Evolutionary conservation across 2,113 vertebrate genomes (phyloP).

Genomic region (Drymodes brunneopygia): DNA sequence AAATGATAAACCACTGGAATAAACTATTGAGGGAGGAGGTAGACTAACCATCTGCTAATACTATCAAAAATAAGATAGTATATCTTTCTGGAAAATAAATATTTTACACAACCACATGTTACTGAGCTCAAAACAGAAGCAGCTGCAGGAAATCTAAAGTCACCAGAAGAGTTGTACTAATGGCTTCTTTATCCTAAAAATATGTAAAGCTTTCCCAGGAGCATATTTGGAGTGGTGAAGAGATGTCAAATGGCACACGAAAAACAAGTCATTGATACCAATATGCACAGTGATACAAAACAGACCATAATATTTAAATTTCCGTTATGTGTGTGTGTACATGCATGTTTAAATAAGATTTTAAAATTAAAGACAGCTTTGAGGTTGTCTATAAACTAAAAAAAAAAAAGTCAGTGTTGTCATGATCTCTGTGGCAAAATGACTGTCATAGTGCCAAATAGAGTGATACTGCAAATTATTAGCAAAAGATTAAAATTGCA

Average conservation of each 20-base stretch:
- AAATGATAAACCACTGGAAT: conserved; percentile 54
- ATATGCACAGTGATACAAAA: background rate
- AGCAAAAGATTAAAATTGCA: background rate
- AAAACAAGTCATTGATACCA: background rate
- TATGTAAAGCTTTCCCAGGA: background rate
- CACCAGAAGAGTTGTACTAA: background rate
- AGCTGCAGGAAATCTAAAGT: conserved; percentile 6
- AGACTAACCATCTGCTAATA: conserved; percentile 34
- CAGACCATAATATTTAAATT: background rate
- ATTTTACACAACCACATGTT: conserved; percentile 23
- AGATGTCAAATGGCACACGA: background rate
- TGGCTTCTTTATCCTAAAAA: background rate
- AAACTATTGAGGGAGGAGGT: conserved; percentile 19
- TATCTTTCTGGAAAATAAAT: conserved; percentile 49
- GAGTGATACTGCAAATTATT: background rate
- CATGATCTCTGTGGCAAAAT: background rate
- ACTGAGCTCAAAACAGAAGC: conserved; percentile 23
- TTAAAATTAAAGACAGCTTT: background rate
- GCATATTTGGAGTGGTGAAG: background rate
- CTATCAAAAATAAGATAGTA: background rate
- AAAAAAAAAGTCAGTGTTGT: background rate
- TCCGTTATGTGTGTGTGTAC: background rate
- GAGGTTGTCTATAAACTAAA: background rate
- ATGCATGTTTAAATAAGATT: background rate
- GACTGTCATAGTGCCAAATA: background rate